These are phyloP conservation scores for Perithous albicinctus DNA, from an alignment of 2,888 invertebrate genomes.

Conservation along the genomic window DNA sequence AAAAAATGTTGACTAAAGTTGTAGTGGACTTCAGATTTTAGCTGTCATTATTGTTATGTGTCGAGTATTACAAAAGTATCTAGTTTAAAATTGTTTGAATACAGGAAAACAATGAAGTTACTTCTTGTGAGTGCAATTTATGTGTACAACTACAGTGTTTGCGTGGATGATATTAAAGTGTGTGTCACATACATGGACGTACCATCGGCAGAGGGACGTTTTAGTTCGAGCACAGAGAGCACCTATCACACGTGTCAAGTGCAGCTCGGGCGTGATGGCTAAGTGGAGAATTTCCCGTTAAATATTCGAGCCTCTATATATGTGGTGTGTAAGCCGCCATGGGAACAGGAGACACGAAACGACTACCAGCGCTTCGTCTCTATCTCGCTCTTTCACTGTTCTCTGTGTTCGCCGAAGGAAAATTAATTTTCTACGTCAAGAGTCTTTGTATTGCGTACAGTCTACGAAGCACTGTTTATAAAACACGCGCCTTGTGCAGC, in stretches of 20 bases:
- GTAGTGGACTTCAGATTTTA: background rate
- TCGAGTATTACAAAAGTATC: background rate
- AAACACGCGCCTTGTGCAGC: constrained; percentile 30
- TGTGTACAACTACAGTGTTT: background rate
- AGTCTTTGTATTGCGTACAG: constrained; percentile 62
- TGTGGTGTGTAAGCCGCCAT: background rate
- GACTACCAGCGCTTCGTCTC: constrained; percentile 19
- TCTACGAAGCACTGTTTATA: constrained; percentile 23
- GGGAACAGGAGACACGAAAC: constrained; percentile 10
- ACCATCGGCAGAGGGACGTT: constrained; percentile 50
- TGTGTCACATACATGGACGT: constrained; percentile 47
- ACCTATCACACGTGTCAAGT: constrained; percentile 67
- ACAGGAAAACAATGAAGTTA: background rate
- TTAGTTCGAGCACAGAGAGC: constrained; percentile 55
- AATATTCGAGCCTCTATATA: constrained; percentile 55
- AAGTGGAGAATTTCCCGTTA: constrained; percentile 68
- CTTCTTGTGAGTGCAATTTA: background rate
- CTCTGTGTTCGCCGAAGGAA: constrained; percentile 64
- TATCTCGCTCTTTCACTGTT: constrained; percentile 49
- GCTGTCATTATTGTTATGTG: background rate
- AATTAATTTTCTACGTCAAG: constrained; percentile 67
- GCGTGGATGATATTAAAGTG: constrained; percentile 43
- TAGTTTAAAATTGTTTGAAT: background rate
- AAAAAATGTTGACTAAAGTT: too few relatives aligned
- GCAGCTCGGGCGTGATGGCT: constrained; percentile 63